Conservation (phyloP, 2,888 invertebrate species). For the Lissonota sp. region DNA sequence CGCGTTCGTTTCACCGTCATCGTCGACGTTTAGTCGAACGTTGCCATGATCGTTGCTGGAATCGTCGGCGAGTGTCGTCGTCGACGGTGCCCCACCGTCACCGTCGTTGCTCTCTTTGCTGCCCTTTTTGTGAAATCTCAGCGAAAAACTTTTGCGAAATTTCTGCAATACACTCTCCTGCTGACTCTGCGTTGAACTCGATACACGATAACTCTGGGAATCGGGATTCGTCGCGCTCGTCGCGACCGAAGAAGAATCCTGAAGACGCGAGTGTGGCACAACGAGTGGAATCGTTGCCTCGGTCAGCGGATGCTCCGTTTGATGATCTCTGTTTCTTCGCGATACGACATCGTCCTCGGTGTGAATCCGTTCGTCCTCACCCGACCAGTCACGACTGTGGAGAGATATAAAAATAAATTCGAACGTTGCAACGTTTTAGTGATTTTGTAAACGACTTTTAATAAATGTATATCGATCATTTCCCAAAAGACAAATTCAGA, state of each 20-base stretch:
- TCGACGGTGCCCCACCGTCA: constrained; percentile 76
- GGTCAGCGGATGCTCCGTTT: constrained; percentile 78
- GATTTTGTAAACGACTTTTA: too few relatives aligned
- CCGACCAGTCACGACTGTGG: constrained; percentile 78
- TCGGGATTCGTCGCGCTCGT: constrained; percentile 63
- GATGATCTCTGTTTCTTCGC: constrained; percentile 66
- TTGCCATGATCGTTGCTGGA: constrained; percentile 42
- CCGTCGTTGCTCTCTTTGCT: constrained; percentile 84
- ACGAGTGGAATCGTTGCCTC: constrained; percentile 78
- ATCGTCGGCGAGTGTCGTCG: constrained; percentile 52
- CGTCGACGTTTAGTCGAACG: constrained; percentile 67
- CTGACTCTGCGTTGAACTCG: constrained; percentile 69
- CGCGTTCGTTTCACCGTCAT: constrained; percentile 66
- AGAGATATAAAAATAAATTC: constrained; percentile 1
- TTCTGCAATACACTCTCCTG: constrained; percentile 88
- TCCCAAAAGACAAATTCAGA: too few relatives aligned
- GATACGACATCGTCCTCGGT: constrained; percentile 69
- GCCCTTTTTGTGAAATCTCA: constrained; percentile 86
- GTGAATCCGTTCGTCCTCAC: constrained; percentile 67
- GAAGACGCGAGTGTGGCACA: constrained; percentile 75
- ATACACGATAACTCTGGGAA: constrained; percentile 67
- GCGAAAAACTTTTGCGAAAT: constrained; percentile 89
- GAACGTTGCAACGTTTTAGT: too few relatives aligned
- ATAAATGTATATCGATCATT: too few relatives aligned
- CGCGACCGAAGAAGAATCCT: constrained; percentile 69